Percentiles rank a stretch among this genome's conserved stretches.
phyloP scores from a whole-genome alignment of 1,140 invertebrate genomes.

The Neodiprion lecontei region DNA sequence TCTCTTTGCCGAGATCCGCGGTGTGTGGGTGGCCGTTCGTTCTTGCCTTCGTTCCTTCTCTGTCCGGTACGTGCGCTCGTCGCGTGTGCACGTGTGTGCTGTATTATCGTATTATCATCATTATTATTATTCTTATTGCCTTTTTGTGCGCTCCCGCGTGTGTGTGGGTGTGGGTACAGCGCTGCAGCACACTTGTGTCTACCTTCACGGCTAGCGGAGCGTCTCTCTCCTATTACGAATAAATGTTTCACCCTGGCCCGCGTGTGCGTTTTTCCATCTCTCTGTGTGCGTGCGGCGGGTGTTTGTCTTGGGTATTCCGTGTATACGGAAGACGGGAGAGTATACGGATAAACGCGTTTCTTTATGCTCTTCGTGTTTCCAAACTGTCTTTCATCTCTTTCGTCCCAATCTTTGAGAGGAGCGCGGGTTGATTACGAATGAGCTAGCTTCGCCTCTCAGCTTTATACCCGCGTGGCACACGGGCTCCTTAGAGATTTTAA shows the following conservation, averaged over 20 bases:
- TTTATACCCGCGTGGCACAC: slow-evolving; percentile 2
- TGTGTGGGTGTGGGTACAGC: too few species aligned
- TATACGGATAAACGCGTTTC: slow-evolving; percentile 21
- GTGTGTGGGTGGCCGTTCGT: too few species aligned
- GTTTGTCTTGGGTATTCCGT: not conserved
- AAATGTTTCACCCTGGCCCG: not conserved
- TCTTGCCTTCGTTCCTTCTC: too few species aligned
- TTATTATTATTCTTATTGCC: too few species aligned
- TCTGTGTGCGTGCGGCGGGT: not conserved
- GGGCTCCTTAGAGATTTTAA: slow-evolving; percentile 10
- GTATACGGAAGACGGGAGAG: not conserved
- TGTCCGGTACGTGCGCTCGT: too few species aligned
- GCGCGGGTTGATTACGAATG: slow-evolving; percentile 42
- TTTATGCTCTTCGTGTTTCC: slow-evolving; percentile 42
- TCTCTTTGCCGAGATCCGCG: not conserved
- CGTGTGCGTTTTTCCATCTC: not conserved
- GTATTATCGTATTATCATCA: too few species aligned
- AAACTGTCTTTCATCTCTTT: slow-evolving; percentile 35
- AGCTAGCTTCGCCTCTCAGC: slow-evolving; percentile 14
- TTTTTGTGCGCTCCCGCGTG: too few species aligned
- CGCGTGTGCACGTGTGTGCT: too few species aligned
- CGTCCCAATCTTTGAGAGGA: slow-evolving; percentile 24
- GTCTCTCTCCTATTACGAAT: too few species aligned
- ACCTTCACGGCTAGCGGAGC: too few species aligned
- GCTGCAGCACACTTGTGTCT: too few species aligned